Base-by-base conservation (phyloP, 30 jellyfish, hydroid and myxozoan species). In the Hydractinia symbiolongicarpus region DNA sequence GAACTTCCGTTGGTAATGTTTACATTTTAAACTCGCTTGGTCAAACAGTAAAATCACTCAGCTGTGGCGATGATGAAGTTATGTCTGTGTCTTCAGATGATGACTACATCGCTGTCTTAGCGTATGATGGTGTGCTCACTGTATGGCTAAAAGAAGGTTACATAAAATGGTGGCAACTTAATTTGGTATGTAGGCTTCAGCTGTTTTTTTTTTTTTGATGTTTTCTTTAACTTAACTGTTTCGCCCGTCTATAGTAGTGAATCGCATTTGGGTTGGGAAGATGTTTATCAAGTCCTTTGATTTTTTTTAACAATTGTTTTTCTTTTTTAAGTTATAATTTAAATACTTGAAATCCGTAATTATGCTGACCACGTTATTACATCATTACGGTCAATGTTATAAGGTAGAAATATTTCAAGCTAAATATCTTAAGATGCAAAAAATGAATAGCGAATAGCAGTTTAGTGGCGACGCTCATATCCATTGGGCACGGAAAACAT, bases 61-160 rank as follows among this genome's bases (percentile, higher is more conserved):
- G 55, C 30, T 77, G 85, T 55, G 76, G 85, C 15, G 85, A 66
- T 14, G 76, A 14, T 57, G 77, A 77, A 61, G 77, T 77, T 13
- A 53, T 77, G 80, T 77, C 85, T 21, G 30, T 77, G 8, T 9
- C 79, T 55, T 77, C 85, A 4, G 85, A 77, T 77, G 85, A 77
- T 66, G 74, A 77, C 60, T 77, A 77, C 55, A 77, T 77, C 16
- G 85, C 80, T 4, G 85, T 66, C 17, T 60, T 55, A 15, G 19
- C 77, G 13, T 77, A 55, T 55, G 85, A 77, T 77, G 72, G 85
- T 21, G 54, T 16, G 17, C 75, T 60, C 55, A 77, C 85, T 60
- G 85, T 77, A 17, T 77, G 85, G 85, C 55, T 77, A 21, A 77
- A 77, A 77, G 85, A 77, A 55, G 85, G 85, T 60, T 77, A 51